Evolutionary conservation across 1,140 invertebrate species (phyloP), one percentile per base, ranked within the genome.

Genomic region (Atta cephalotes): DNA sequence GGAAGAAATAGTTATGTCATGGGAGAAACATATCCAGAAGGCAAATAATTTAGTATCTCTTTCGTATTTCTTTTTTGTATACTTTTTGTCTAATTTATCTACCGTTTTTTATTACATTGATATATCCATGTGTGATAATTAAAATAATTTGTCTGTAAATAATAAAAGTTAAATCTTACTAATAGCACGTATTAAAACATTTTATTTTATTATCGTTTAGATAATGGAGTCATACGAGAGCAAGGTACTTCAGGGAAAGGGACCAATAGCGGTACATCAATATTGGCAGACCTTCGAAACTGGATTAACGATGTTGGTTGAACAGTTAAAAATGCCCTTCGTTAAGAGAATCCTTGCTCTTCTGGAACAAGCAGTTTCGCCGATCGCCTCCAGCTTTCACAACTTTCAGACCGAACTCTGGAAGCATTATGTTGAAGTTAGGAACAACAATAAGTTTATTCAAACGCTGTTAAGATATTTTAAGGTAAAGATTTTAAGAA

Each of bases 401-500:
- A 93, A 94, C 74, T 95, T 96, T 58, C 91, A 96, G 85, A 92
- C 95, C 0, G 96, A 97, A 68, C 94, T 98, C 0, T 95, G 97
- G 79, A 97, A 97, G 66, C 95, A 96, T 89, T 98, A 97, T 86
- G 96, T 96, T n/a, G 95, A 98, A 91, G 97, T 98, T 0, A 97
- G 97, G 90, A 98, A 99, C 90, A 99, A 98, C 93, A 96, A 97
- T 1, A 97, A 98, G 86, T 98, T 98, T 94, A 93, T 99, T 12
- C 97, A 96, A 0, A 98, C 98, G 0, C 95, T 98, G 14, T 96
- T 97, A 85, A 96, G 98, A 85, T 97, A 98, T 93, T 97, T 99
- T 88, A 97, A 97, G 92, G 97, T 98, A 94, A 62, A 70, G 2
- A 56, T 66, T 65, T 49, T 25, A 39, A 49, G 39, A 28, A 62